A percentile compares a stretch with the other conserved stretches of the same genome.
phyloP scores from a whole-genome alignment of 2,113 vertebrate species.

The Craseonycteris thonglongyai region DNA sequence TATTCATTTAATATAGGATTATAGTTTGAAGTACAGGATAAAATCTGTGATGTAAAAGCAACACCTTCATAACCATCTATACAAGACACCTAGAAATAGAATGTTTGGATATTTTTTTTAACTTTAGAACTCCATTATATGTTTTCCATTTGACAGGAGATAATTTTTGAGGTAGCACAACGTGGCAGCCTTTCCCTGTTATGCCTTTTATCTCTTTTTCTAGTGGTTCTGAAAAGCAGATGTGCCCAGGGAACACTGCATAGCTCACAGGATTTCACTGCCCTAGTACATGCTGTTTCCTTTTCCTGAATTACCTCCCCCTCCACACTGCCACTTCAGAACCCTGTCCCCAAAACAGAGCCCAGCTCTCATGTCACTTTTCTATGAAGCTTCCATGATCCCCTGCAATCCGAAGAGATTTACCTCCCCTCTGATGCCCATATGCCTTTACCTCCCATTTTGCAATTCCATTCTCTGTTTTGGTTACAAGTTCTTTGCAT shows the following conservation, averaged over 20 bases:
- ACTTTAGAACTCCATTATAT: background rate
- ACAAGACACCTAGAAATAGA: background rate
- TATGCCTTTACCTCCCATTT: background rate
- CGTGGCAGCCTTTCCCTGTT: background rate
- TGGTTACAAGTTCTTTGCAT: background rate
- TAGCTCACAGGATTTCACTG: background rate
- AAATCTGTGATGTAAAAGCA: conserved; percentile 1
- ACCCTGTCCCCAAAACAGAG: background rate
- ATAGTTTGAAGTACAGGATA: background rate
- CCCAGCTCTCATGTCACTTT: background rate
- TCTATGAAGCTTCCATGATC: background rate
- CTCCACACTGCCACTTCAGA: background rate
- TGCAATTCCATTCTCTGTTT: background rate
- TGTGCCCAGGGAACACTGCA: background rate
- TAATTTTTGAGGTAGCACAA: background rate
- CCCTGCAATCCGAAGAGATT: background rate
- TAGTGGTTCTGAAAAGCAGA: background rate
- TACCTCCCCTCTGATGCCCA: background rate
- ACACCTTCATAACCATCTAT: background rate
- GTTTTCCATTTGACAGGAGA: background rate
- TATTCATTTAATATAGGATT: background rate
- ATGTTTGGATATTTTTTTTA: background rate
- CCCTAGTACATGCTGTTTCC: background rate
- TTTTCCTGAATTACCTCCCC: background rate
- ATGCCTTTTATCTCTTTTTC: background rate